Evolutionary conservation across 1,140 invertebrate species (phyloP), one percentile per base, ranked within the genome.

Genomic region (Geopemphigus sp.): DNA sequence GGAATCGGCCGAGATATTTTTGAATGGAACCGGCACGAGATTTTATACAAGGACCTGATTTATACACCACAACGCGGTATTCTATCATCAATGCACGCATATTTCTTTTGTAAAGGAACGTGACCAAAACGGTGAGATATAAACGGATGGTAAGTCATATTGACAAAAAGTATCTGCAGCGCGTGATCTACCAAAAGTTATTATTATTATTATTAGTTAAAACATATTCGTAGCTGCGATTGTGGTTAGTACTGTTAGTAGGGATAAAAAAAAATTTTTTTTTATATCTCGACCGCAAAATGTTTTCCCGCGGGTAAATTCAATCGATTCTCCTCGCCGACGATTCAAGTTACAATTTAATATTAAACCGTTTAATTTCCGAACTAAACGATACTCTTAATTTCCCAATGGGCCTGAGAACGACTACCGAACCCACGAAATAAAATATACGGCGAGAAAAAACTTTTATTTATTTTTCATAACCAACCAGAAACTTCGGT

Each of bases 41-140:
- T n/a, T 26, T n/a, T 57, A 74, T 74, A 76, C 54, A 26, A 24
- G 22, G 19, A 78, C 57, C 57, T 50, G 39, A 78, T 78, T 78
- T 61, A 61, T 54, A 78, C 17, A 24, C 32, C 14, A 78, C 17
- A 24, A n/a, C 14, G 12, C 6, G 10, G 22, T 54, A 26, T 45
- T 68, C 32, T 39, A 68, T 72, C 47, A 24, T 29, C 47, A 72
- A 50, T 15, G 32, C 32, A 8, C 32, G 32, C 32, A 8, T 8
- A 39, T 57, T 39, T 1, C 32, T 59, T 6, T 59, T 74, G 72
- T 59, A 24, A 57, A 45, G n/a, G 54, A 10, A 74, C 29, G 29
- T 74, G 54, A 74, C 54, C 54, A 54, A 72, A 72, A 24, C 68
- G 24, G 32, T 39, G 3, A 8, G 50, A 17, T 72, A n/a, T 53